Percentiles rank a stretch among this genome's conserved stretches.
Evolutionary conservation across 2,113 vertebrate species (phyloP).

Genomic region (Chaetops frenatus): DNA sequence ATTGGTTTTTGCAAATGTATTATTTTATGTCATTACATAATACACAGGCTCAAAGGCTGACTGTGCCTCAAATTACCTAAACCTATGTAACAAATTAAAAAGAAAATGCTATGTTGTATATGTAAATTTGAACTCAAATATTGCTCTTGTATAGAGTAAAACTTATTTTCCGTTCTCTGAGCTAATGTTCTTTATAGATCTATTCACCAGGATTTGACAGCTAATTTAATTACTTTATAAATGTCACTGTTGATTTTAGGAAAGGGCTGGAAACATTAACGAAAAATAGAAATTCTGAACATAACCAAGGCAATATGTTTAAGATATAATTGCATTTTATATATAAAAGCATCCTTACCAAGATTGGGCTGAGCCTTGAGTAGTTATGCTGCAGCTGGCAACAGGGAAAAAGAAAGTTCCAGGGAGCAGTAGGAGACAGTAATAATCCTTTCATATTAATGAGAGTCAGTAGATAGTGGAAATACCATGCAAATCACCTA

Average conservation of each 20-base stretch:
- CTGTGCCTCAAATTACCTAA: background rate
- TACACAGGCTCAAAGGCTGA: background rate
- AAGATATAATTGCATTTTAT: background rate
- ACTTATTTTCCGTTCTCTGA: background rate
- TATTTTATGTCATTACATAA: background rate
- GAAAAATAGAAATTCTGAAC: background rate
- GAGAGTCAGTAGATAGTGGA: background rate
- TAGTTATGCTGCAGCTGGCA: background rate
- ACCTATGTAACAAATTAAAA: background rate
- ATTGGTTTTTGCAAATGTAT: background rate
- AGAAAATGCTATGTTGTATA: background rate
- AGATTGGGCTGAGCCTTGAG: background rate
- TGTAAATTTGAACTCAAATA: background rate
- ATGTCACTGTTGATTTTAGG: background rate
- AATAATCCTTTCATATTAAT: background rate
- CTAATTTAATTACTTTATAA: background rate
- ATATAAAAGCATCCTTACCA: background rate
- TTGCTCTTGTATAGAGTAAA: background rate
- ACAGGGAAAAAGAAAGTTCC: background rate
- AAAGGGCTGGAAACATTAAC: background rate
- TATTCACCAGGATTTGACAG: background rate
- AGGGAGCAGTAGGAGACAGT: background rate
- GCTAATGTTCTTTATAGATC: background rate
- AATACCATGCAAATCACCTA: background rate
- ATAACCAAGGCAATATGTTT: background rate